Evolutionary conservation across 1,140 invertebrate genomes (phyloP).

Genomic region (Plutomurus gul): DNA sequence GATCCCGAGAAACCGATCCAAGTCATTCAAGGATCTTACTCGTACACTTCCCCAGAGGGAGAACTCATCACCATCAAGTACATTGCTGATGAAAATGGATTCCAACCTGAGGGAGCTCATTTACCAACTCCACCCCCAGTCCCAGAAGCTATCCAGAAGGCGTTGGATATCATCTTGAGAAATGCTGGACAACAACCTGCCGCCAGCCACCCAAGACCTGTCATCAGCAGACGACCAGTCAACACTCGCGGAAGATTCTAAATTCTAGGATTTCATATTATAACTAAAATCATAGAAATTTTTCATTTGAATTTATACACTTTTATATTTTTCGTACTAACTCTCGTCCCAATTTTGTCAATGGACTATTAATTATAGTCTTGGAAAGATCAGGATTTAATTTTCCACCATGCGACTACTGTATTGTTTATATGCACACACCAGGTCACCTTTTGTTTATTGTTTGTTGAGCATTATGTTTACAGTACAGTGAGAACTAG

Average conservation of each 20-base stretch:
- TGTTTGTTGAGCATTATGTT: background rate
- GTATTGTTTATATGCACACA: background rate
- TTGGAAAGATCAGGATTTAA: no score
- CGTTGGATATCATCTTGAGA: constrained; percentile 61
- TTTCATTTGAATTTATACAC: no score
- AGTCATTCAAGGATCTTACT: constrained; percentile 44
- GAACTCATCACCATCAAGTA: constrained; percentile 37
- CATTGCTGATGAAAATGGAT: constrained; percentile 46
- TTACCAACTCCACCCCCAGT: constrained; percentile 19
- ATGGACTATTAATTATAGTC: no score
- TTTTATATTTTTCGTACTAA: no score
- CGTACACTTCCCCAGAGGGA: constrained; percentile 34
- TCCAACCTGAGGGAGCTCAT: constrained; percentile 37
- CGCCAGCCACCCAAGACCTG: background rate
- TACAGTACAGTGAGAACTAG: no score
- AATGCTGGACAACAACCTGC: constrained; percentile 56
- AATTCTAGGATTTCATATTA: no score
- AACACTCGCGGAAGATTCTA: background rate
- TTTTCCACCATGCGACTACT: no score
- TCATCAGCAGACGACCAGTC: background rate
- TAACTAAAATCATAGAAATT: background rate
- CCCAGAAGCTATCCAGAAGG: constrained; percentile 57
- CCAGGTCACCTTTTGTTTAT: background rate
- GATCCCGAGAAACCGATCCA: constrained; percentile 44
- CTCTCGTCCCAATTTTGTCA: no score